Evolutionary conservation across 1,140 invertebrate genomes (phyloP).

Genomic region (Colletes gigas): DNA sequence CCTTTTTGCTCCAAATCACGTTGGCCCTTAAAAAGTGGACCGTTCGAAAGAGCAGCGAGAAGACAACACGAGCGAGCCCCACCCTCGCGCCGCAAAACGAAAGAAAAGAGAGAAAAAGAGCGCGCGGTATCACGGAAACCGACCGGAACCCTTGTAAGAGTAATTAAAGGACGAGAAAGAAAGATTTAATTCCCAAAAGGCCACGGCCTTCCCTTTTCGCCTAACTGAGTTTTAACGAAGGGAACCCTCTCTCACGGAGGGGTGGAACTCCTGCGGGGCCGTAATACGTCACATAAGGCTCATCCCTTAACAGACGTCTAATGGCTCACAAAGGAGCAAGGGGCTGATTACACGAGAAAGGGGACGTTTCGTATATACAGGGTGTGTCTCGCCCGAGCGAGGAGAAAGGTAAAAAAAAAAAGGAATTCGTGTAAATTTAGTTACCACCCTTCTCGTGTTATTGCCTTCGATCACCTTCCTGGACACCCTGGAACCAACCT

Average conservation of each 20-base stretch:
- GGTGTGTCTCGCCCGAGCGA: constrained; percentile 4
- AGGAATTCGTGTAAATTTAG: neutral
- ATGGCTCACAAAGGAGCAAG: constrained; percentile 54
- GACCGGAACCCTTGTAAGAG: constrained; percentile 41
- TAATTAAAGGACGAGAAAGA: constrained; percentile 52
- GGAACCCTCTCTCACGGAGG: constrained; percentile 26
- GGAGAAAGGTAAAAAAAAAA: constrained; percentile 17
- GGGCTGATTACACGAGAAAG: constrained; percentile 35
- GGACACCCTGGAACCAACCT: too few relatives aligned
- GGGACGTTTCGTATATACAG: constrained; percentile 17
- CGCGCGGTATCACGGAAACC: constrained; percentile 18
- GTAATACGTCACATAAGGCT: constrained; percentile 62
- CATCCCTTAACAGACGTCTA: constrained; percentile 64
- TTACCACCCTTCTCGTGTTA: neutral
- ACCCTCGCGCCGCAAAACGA: constrained; percentile 9
- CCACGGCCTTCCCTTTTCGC: constrained; percentile 22
- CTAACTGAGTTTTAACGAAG: constrained; percentile 58
- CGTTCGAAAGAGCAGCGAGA: neutral
- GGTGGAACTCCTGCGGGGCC: constrained; percentile 31
- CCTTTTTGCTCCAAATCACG: neutral
- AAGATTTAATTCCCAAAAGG: constrained; percentile 54
- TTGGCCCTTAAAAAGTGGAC: neutral
- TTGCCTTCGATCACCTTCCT: too few relatives aligned
- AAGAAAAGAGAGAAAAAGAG: constrained; percentile 5
- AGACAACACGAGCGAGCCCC: constrained; percentile 4